Percentiles rank a stretch among this genome's conserved stretches.
Conservation (phyloP, 2,797 vertebrate species). For the Falco concolor region DNA sequence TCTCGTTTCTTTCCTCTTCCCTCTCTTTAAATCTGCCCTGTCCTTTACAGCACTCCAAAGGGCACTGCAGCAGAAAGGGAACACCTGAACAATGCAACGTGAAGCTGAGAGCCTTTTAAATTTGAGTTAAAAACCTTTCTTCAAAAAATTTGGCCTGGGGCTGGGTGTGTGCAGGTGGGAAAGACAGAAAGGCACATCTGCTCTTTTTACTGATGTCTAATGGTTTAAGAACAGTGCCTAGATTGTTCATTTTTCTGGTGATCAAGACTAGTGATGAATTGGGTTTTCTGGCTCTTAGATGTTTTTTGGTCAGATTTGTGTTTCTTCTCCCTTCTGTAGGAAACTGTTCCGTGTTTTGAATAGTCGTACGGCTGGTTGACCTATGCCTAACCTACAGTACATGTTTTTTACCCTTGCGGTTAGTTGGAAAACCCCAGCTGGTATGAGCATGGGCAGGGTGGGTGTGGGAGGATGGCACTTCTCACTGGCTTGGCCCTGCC, state of each 20-base stretch:
- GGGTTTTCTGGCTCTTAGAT: neutral
- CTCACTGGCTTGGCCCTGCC: neutral
- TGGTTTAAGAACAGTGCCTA: neutral
- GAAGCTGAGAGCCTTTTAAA: neutral
- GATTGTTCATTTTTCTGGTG: neutral
- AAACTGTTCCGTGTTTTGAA: neutral
- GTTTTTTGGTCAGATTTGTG: neutral
- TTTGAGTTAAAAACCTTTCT: neutral
- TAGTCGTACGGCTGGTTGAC: neutral
- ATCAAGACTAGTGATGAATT: neutral
- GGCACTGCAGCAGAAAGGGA: neutral
- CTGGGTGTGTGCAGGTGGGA: neutral
- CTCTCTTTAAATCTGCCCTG: neutral
- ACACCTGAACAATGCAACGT: neutral
- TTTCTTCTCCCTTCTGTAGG: neutral
- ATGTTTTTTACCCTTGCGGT: neutral
- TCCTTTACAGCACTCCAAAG: constrained; percentile 3
- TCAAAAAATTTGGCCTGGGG: neutral
- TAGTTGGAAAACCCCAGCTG: neutral
- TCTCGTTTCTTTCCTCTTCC: neutral
- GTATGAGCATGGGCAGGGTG: neutral
- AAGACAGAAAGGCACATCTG: neutral
- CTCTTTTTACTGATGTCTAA: neutral
- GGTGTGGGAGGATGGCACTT: neutral
- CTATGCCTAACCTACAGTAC: neutral